phyloP scores from a whole-genome alignment of 2,888 invertebrate genomes.

The Hetaerina titia region DNA sequence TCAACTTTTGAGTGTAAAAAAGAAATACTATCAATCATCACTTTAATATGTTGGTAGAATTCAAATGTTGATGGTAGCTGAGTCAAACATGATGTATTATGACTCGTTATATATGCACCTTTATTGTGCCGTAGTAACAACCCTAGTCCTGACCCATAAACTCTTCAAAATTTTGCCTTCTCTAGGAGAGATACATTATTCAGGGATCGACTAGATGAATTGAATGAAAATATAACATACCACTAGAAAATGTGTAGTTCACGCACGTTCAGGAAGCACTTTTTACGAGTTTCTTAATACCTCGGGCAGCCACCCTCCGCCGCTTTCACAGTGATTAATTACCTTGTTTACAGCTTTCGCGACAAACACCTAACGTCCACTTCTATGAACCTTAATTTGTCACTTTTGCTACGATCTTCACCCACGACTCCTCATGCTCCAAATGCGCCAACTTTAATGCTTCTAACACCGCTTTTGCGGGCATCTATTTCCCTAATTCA shows the following conservation, averaged over 20 bases:
- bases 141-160: no score
- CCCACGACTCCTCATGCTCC: neutral
- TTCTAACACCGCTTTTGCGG: neutral
- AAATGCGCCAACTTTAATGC: neutral
- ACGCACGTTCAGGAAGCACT: neutral
- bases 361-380: constrained; percentile 8
- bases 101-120: no score
- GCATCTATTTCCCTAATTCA: neutral
- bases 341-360: constrained; percentile 42
- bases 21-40: no score
- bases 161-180: neutral
- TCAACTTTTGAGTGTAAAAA: no score
- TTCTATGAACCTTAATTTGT: constrained; percentile 48
- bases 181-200: neutral
- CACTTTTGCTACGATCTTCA: neutral
- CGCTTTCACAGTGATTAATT: constrained; percentile 33
- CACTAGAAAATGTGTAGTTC: neutral
- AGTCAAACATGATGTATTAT: no score
- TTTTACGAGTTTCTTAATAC: neutral
- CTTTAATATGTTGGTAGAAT: no score
- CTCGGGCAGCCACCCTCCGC: neutral
- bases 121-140: no score
- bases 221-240: neutral
- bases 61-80: no score
- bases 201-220: neutral